These are phyloP conservation scores for Caenorhabditis briggsae DNA, from an alignment of 1,140 invertebrate species.

Conservation along the genomic window DNA sequence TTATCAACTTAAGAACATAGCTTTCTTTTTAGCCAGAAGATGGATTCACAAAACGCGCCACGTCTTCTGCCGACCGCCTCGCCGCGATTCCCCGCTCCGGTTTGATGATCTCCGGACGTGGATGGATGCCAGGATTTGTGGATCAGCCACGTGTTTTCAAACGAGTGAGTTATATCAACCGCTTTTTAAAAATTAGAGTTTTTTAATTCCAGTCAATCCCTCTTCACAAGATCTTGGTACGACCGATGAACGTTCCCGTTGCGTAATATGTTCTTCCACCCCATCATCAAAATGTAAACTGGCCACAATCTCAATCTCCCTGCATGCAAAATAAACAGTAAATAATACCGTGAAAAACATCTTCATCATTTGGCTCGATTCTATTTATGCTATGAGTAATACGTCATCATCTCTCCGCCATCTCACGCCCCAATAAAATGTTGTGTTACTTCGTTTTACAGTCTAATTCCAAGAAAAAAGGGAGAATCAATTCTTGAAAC, in stretches of 20 bases:
- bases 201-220: conserved; percentile 12
- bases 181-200: neutral
- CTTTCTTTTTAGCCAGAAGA: conserved; percentile 28
- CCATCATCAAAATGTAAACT: neutral
- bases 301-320: neutral
- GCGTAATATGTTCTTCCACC: neutral
- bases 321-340: conserved; percentile 12
- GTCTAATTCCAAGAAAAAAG: no score
- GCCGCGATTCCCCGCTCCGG: conserved; percentile 30
- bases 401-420: conserved; percentile 9
- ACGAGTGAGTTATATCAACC: neutral
- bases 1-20: neutral
- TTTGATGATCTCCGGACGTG: conserved; percentile 48
- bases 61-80: conserved; percentile 5
- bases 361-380: neutral
- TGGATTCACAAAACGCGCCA: conserved; percentile 39
- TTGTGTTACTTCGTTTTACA: conserved; percentile 38
- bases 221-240: conserved; percentile 36
- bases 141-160: conserved; percentile 51
- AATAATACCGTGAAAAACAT: neutral
- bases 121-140: conserved; percentile 50
- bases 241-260: conserved; percentile 43
- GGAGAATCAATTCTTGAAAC: no score
- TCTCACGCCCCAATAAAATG: conserved; percentile 20
- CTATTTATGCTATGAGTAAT: conserved; percentile 44